Evolutionary conservation across 2,888 invertebrate genomes (phyloP).

Genomic region (Acanthococcus lagerstroemiae): DNA sequence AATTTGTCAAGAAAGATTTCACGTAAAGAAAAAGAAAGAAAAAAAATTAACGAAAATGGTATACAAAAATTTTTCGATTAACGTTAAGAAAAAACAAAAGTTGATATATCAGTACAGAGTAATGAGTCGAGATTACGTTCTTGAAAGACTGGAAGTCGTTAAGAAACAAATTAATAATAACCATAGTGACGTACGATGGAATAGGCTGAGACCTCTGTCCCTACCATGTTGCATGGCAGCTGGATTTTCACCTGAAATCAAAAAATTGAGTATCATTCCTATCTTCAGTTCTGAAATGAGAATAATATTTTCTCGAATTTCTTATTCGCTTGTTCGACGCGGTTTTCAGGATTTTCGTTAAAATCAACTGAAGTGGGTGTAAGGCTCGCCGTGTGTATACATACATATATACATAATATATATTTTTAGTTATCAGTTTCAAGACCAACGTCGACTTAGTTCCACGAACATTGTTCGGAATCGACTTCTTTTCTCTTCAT

Average conservation of each 20-base stretch:
- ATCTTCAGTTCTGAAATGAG: no score
- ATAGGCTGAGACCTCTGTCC: constrained; percentile 38
- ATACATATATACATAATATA: no score
- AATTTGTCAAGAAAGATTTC: background rate
- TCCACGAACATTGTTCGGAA: no score
- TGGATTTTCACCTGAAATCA: constrained; percentile 62
- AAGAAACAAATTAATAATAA: constrained; percentile 34
- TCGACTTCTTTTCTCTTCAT: no score
- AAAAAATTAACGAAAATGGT: background rate
- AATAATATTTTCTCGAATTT: no score
- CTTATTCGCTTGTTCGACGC: no score
- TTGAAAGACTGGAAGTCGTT: constrained; percentile 14
- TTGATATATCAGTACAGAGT: background rate
- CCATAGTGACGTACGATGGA: constrained; percentile 38
- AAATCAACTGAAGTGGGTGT: no score
- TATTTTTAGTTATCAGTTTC: no score
- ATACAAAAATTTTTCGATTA: background rate
- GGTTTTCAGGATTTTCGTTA: no score
- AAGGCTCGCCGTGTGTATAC: no score
- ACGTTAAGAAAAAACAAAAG: background rate
- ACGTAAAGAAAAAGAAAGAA: background rate
- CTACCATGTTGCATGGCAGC: constrained; percentile 65
- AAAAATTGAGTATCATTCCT: constrained; percentile 31
- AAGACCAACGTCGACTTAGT: no score
- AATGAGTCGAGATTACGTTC: constrained; percentile 19